Evolutionary conservation across 2,888 invertebrate genomes (phyloP), one percentile per base, ranked within the genome.

Genomic region (Leptopilina drosophilae): DNA sequence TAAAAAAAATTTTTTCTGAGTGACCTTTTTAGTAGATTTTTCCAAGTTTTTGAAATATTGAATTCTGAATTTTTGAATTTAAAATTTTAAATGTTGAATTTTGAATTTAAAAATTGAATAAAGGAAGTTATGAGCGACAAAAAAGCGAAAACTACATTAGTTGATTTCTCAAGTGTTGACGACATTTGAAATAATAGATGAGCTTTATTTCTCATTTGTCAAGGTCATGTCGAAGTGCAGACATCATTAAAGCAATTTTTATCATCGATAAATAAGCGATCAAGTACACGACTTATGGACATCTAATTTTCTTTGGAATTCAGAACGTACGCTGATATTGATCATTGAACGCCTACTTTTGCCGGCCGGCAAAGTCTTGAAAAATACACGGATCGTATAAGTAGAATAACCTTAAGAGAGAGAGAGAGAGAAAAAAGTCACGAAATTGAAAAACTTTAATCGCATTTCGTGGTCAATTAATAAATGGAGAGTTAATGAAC

Each of bases 381-480:
- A 56, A 73, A 73, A 56, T 73, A 73, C 73, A 73, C 26, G 20
- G 9, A 26, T 1, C 14, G 8, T 40, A 73, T 53, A 56, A 20
- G 53, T 69, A 53, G 49, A 26, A 56, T 73, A 73, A 15, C 69
- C 73, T 73, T 73, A 73, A n/a, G 2, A 5, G 14, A 65, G 49
- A 69, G 20, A 20, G 20, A 20, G 20, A 20, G 20, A 20, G 1
- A 49, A 49, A 11, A 49, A 15, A 69, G 73, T 56, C 73, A 73
- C 73, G 56, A 33, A 40, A 73, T 73, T 56, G 73, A 56, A 56
- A 40, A 73, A 73, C 56, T 56, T 56, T 73, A 73, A 73, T 73
- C 73, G 73, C 33, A 33, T 56, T 33, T 73, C 33, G 73, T 11
- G 33, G 56, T 53, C n/a, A n/a, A 73, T 73, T 56, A 56, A 56